phyloP scores from a whole-genome alignment of 1,140 invertebrate genomes.

The Eumeta japonica region DNA sequence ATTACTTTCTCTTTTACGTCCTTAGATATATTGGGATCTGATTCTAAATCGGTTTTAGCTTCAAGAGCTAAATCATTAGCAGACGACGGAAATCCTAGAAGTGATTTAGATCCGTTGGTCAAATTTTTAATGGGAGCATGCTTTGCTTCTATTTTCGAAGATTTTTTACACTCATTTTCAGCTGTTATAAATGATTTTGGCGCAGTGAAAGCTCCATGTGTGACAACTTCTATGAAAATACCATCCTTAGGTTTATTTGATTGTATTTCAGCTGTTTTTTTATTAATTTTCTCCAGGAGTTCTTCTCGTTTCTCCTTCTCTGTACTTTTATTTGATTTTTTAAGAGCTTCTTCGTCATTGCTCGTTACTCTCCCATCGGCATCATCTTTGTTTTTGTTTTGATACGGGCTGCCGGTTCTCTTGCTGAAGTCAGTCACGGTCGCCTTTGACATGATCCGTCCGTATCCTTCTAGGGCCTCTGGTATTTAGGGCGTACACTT shows the following conservation, averaged over 20 bases:
- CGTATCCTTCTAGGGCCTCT: constrained; percentile 13
- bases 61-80: constrained; percentile 47
- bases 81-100: constrained; percentile 46
- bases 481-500: constrained; percentile 16
- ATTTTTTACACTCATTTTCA: constrained; percentile 24
- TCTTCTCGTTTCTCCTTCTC: constrained; percentile 43
- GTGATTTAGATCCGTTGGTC: constrained; percentile 23
- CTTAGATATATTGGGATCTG: constrained; percentile 41
- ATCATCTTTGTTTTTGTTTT: constrained; percentile 18
- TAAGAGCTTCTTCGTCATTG: constrained; percentile 26
- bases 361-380: constrained; percentile 15
- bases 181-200: constrained; percentile 15
- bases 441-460: constrained; percentile 35
- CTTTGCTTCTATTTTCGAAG: constrained; percentile 14
- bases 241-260: constrained; percentile 42
- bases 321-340: constrained; percentile 32
- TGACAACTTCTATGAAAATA: constrained; percentile 45
- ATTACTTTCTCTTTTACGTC: constrained; percentile 50
- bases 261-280: constrained; percentile 44
- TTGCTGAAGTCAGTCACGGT: constrained; percentile 41
- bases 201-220: constrained; percentile 38
- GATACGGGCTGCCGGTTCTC: constrained; percentile 40
- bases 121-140: constrained; percentile 18
- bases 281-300: constrained; percentile 38
- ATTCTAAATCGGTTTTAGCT: constrained; percentile 47